Evolutionary conservation across 2,797 vertebrate species (phyloP), one percentile per base, ranked within the genome.

Genomic region (Hoplostethus atlanticus): DNA sequence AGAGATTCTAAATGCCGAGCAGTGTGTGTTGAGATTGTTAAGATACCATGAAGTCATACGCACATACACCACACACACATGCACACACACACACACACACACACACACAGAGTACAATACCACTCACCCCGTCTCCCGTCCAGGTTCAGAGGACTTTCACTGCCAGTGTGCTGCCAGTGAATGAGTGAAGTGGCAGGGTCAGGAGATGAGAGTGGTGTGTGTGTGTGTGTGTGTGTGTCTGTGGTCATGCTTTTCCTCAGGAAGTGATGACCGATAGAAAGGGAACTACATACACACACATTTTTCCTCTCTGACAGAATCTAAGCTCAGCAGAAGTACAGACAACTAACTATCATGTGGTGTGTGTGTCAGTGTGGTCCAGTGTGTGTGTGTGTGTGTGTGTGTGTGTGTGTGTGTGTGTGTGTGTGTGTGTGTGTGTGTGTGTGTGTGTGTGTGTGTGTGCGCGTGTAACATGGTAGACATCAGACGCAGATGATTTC

Each of bases 281-380:
- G 86, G 93, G 94, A 95, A 95, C 91, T 91, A 84, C 71, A 90
- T 68, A 77, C 30, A 73, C 47, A 83, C 28, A 72, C 50, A 68
- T 73, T 82, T 80, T 85, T 64, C 77, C 68, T 79, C 84, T 87
- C 84, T 90, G 70, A 90, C 82, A 87, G 73, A 90, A 85, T 80
- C 85, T 87, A 77, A 89, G 80, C 91, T 95, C 92, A 94, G 91
- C 89, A 86, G 75, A 94, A 91, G 86, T 89, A 91, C 93, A 95
- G 93, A 94, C 91, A 94, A 85, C 87, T 77, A 79, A 91, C 79
- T 76, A 91, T 95, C 95, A 95, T 92, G 93, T 93, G 95, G 83
- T 89, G 87, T 85, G 62, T 64, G 30, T 56, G 36, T 65, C 52
- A 63, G 40, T 62, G 78, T 17, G 44, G 42, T 55, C 53, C 65